Conservation (phyloP, 2,888 invertebrate genomes). For the Chaitophorus viminalis region DNA sequence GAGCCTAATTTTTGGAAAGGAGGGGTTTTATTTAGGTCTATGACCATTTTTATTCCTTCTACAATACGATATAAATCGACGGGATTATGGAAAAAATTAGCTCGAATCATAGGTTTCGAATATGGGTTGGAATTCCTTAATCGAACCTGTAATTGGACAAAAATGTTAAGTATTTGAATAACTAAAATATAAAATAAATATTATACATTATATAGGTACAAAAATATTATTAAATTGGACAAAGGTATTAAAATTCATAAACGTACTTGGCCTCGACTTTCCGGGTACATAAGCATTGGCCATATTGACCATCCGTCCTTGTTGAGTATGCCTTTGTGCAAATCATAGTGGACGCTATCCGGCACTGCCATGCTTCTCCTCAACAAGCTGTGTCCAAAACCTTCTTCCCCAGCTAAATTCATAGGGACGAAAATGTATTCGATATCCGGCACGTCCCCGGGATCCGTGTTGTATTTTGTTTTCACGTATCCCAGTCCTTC, state of each 20-base stretch:
- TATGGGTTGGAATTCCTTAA: slow-evolving; percentile 78
- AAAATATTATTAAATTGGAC: neutral
- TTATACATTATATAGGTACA: neutral
- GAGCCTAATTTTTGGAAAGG: slow-evolving; percentile 71
- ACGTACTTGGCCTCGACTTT: slow-evolving; percentile 77
- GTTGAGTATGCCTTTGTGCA: slow-evolving; percentile 68
- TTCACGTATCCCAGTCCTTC: slow-evolving; percentile 69
- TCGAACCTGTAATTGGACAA: slow-evolving; percentile 65
- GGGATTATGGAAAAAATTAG: slow-evolving; percentile 79
- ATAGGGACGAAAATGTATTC: slow-evolving; percentile 65
- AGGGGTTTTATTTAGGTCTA: slow-evolving; percentile 71
- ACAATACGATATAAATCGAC: slow-evolving; percentile 78
- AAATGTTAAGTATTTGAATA: neutral
- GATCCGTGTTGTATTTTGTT: slow-evolving; percentile 66
- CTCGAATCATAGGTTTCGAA: slow-evolving; percentile 80
- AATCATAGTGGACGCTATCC: slow-evolving; percentile 66
- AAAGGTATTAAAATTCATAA: too few species aligned
- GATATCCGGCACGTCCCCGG: slow-evolving; percentile 65
- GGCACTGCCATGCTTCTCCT: slow-evolving; percentile 65
- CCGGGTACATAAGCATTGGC: slow-evolving; percentile 79
- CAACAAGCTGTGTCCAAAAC: slow-evolving; percentile 64
- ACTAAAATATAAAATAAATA: neutral
- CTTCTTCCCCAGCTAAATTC: slow-evolving; percentile 64
- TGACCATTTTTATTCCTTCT: slow-evolving; percentile 71
- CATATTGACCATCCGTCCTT: slow-evolving; percentile 77